Evolutionary conservation across 2,888 invertebrate genomes (phyloP).

Genomic region (Xylota sylvarum): DNA sequence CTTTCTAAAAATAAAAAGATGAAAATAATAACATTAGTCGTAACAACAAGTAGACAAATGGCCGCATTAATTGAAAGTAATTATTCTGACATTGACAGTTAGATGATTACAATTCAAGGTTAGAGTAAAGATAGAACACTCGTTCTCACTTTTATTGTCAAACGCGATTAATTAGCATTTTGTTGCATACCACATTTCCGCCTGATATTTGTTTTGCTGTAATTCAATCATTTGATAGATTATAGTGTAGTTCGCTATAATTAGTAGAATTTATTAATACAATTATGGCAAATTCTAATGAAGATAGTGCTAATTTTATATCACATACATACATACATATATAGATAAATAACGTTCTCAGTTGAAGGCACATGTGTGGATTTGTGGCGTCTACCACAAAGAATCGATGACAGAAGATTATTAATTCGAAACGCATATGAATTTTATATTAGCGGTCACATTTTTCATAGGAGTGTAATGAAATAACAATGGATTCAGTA

Average conservation of each 20-base stretch:
- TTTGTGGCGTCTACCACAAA: slow-evolving; percentile 2
- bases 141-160: slow-evolving; percentile 5
- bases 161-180: slow-evolving; percentile 28
- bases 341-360: slow-evolving; percentile 7
- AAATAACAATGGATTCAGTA: not conserved
- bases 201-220: slow-evolving; percentile 13
- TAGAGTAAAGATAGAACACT: not conserved
- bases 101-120: slow-evolving; percentile 24
- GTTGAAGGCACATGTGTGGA: not conserved
- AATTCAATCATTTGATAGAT: slow-evolving; percentile 45
- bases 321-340: too few relatives aligned
- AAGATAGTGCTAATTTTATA: slow-evolving; percentile 33
- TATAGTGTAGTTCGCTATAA: slow-evolving; percentile 40
- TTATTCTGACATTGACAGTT: slow-evolving; percentile 5
- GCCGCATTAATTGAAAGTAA: slow-evolving; percentile 21
- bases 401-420: not conserved
- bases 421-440: slow-evolving; percentile 10
- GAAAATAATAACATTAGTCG: slow-evolving; percentile 7
- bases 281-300: slow-evolving; percentile 18
- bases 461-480: not conserved
- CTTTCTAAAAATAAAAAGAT: slow-evolving; percentile 17
- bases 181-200: slow-evolving; percentile 24
- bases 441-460: not conserved
- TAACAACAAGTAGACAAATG: slow-evolving; percentile 8
- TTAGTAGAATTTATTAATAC: slow-evolving; percentile 32